Percentiles rank a stretch among this genome's conserved stretches.
Conservation (phyloP, 2,797 vertebrate species). For the Clarias pachynema region DNA sequence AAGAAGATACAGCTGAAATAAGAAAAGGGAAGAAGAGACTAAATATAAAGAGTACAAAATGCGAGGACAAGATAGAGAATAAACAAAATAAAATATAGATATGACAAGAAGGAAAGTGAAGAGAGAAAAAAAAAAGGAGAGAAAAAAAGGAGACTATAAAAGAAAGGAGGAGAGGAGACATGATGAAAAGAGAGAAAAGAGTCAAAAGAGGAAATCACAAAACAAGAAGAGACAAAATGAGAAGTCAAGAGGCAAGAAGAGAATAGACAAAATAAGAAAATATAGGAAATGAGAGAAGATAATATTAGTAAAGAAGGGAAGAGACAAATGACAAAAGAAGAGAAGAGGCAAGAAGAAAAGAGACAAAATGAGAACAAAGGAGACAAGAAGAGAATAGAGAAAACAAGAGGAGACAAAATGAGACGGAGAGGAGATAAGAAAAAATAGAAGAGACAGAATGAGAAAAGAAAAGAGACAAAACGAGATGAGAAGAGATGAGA, state of each 20-base stretch:
- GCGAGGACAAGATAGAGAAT: not conserved
- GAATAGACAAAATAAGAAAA: conserved; percentile 24
- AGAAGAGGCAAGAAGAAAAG: conserved; percentile 4
- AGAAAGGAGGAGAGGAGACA: not conserved
- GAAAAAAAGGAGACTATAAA: not conserved
- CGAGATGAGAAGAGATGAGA: not conserved
- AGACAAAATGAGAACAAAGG: not conserved
- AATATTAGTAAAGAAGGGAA: not conserved
- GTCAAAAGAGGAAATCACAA: too few species aligned
- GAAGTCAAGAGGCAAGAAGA: not conserved
- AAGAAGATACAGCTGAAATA: conserved; percentile 26
- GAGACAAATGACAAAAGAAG: not conserved
- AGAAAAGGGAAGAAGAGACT: conserved; percentile 15
- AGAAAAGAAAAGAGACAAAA: conserved; percentile 27
- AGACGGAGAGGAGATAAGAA: not conserved
- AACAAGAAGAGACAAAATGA: not conserved
- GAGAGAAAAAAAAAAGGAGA: not conserved
- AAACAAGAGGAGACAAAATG: not conserved
- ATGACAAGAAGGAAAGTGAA: not conserved
- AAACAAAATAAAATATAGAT: not conserved
- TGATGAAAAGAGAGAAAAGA: conserved; percentile 8
- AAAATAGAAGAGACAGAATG: not conserved
- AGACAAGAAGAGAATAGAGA: not conserved
- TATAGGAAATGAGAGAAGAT: conserved; percentile 11
- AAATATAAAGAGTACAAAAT: not conserved